Evolutionary conservation across 2,888 invertebrate genomes (phyloP), one percentile per base, ranked within the genome.

Genomic region (Slavum lentiscoides): DNA sequence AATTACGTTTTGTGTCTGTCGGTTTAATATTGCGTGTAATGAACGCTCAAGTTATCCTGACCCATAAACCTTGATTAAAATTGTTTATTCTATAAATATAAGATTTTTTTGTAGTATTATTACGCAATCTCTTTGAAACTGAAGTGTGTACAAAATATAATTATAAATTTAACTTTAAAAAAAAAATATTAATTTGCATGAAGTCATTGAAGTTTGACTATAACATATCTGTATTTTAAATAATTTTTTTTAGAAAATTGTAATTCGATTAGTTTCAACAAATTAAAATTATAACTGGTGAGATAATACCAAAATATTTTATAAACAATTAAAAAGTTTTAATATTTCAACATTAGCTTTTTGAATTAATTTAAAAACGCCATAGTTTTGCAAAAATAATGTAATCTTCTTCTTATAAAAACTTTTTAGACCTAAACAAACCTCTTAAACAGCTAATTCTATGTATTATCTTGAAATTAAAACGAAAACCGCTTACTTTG

Each of bases 51-150:
- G 17, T 58, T 23, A 67, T n/a, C 17, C 55, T 23, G 30, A 43
- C 58, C 39, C 19, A 66, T 74, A 74, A 59, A 43, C 30, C 23
- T 43, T 75, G 43, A 75, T 64, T 67, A 75, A 15, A 59, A 30
- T 30, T 64, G 62, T 77, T 69, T 77, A 19, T 68, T 43, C 49
- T 66, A 64, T 49, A 49, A 13, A 49, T 49, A 49, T 11, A 49
- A 13, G 49, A 13, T 49, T 49, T 49, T 49, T 58, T 39, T n/a
- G n/a, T 58, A 53, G 49, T 53, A 1, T 30, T n/a, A 59, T 76
- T 61, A 49, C 49, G 13, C 69, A 59, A 69, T 76, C 39, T 39
- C 69, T 76, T 76, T 76, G 68, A 76, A 17, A n/a, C n/a, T 69
- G 13, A 49, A 61, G 49, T 68, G 58, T 67, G 13, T 43, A 59